These are phyloP conservation scores for Craseonycteris thonglongyai DNA, from an alignment of 2,113 vertebrate genomes.

Conservation along the genomic window DNA sequence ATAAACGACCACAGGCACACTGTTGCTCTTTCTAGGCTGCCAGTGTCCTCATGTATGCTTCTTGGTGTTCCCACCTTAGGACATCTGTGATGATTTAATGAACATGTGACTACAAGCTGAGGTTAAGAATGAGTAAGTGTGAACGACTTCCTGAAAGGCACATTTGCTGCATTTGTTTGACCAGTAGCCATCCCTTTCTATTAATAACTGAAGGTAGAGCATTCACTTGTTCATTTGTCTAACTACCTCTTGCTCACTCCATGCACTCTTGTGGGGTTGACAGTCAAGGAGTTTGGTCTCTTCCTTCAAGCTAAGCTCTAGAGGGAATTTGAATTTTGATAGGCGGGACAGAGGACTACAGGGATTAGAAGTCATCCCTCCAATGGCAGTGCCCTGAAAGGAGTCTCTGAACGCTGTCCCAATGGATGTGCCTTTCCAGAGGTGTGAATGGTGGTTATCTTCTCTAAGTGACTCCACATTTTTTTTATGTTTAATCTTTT, in stretches of 20 bases:
- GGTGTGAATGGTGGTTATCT: not conserved
- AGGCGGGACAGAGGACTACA: not conserved
- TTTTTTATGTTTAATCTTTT: not conserved
- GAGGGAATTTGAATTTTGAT: not conserved
- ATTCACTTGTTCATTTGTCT: not conserved
- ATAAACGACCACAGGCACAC: not conserved
- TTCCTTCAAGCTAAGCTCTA: not conserved
- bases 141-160: not conserved
- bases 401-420: not conserved
- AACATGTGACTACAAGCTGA: not conserved
- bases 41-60: not conserved
- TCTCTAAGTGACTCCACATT: not conserved
- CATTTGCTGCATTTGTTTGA: not conserved
- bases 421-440: not conserved
- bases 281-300: not conserved
- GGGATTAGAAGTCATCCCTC: not conserved
- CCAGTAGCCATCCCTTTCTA: not conserved
- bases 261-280: not conserved
- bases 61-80: not conserved
- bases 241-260: not conserved
- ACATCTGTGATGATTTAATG: not conserved
- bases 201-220: not conserved
- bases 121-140: not conserved
- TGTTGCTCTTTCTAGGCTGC: not conserved
- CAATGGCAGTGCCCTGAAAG: not conserved